Conservation (phyloP, 2,888 invertebrate species). For the Patella depressa region DNA sequence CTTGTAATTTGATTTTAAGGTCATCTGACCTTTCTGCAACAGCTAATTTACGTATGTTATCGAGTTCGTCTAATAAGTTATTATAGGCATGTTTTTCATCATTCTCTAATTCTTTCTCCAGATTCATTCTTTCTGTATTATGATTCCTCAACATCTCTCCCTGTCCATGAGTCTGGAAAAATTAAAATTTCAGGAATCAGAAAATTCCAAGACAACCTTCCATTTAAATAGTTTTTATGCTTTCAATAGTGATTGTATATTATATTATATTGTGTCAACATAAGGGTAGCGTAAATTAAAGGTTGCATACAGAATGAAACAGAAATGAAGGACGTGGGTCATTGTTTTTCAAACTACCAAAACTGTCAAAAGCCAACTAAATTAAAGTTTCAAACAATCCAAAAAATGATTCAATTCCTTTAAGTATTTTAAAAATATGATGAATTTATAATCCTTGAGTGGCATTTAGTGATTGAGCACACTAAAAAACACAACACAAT, state of each 20-base stretch:
- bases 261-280: not conserved
- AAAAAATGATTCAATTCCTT: no score
- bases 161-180: slow-evolving; percentile 29
- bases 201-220: no score
- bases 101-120: slow-evolving; percentile 60
- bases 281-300: not conserved
- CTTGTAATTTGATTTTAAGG: slow-evolving; percentile 61
- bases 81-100: slow-evolving; percentile 58
- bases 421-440: no score
- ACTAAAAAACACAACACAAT: no score
- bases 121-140: slow-evolving; percentile 59
- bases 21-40: slow-evolving; percentile 48
- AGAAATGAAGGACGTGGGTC: no score
- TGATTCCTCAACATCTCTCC: slow-evolving; percentile 61
- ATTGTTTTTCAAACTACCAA: no score
- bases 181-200: not conserved
- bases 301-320: no score
- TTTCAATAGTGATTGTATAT: not conserved
- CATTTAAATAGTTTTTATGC: not conserved
- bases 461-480: no score
- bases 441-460: no score
- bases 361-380: no score
- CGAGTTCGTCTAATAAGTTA: slow-evolving; percentile 51
- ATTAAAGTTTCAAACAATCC: no score
- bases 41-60: slow-evolving; percentile 48